Evolutionary conservation across 2,888 invertebrate species (phyloP).

Genomic region (Reticulitermes lucifugus): DNA sequence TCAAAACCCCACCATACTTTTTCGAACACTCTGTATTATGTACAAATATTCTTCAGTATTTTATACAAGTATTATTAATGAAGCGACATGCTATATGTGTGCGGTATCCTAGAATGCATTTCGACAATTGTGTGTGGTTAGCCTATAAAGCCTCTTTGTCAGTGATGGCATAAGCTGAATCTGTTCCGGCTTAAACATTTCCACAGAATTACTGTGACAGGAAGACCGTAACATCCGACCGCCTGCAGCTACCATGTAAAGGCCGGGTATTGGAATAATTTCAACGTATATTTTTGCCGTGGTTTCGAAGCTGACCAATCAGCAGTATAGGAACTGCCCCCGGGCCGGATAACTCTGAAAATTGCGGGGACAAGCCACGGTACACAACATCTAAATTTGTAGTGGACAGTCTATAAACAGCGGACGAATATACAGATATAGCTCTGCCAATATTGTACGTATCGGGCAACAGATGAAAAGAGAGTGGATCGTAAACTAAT

Average conservation of each 20-base stretch:
- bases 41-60: no score
- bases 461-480: slow-evolving; percentile 22
- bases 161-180: no score
- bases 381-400: slow-evolving; percentile 18
- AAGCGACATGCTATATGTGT: no score
- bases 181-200: no score
- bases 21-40: no score
- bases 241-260: neutral
- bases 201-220: no score
- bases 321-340: neutral
- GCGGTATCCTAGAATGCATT: no score
- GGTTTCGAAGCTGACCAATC: slow-evolving; percentile 1
- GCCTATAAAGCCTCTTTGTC: no score
- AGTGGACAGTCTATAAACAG: neutral
- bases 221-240: no score
- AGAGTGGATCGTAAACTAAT: slow-evolving; percentile 39
- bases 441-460: slow-evolving; percentile 13
- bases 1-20: no score
- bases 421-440: slow-evolving; percentile 6
- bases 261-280: neutral
- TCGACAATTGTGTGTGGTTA: no score
- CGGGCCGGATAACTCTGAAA: neutral
- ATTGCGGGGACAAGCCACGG: neutral
- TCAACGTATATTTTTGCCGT: neutral
- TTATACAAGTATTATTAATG: no score